phyloP scores from a whole-genome alignment of 2,888 invertebrate genomes.

The Drosophila anceps region DNA sequence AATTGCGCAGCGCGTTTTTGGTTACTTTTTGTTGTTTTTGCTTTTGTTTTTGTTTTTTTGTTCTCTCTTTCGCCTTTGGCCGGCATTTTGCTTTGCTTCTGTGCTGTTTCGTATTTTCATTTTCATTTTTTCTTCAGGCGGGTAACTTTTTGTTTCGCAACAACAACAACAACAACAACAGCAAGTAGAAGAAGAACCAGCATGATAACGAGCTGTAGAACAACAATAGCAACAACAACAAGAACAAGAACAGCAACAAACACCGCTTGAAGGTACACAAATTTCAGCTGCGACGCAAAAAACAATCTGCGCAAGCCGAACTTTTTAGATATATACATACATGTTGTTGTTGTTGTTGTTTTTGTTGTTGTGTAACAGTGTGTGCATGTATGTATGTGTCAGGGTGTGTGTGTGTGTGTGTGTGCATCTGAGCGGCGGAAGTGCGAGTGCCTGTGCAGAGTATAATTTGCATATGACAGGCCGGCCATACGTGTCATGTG shows the following conservation, averaged over 20 bases:
- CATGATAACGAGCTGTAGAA: conserved; percentile 34
- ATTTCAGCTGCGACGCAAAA: conserved; percentile 57
- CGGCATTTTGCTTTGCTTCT: conserved; percentile 29
- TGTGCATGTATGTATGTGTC: neutral
- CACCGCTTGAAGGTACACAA: conserved; percentile 46
- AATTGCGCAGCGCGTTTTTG: conserved; percentile 69
- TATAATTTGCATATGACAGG: neutral
- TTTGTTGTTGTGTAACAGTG: conserved; percentile 1
- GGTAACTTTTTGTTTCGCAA: conserved; percentile 33
- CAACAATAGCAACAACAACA: conserved; percentile 17
- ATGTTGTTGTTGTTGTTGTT: too few species aligned
- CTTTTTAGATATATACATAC: conserved; percentile 21
- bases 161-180: conserved; percentile 12
- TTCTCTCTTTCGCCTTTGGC: conserved; percentile 11
- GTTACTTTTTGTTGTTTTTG: conserved; percentile 11
- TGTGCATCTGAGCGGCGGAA: conserved; percentile 1
- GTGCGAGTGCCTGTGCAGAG: conserved; percentile 2
- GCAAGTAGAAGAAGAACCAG: conserved; percentile 22
- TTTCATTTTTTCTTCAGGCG: conserved; percentile 58
- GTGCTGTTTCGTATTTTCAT: conserved; percentile 56
- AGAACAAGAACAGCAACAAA: conserved; percentile 12
- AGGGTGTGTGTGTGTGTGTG: neutral
- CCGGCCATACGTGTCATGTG: neutral
- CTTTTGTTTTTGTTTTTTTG: too few species aligned
- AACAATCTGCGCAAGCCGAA: conserved; percentile 35